These are phyloP conservation scores for Meganola albula DNA, from an alignment of 2,888 invertebrate species.

Conservation along the genomic window DNA sequence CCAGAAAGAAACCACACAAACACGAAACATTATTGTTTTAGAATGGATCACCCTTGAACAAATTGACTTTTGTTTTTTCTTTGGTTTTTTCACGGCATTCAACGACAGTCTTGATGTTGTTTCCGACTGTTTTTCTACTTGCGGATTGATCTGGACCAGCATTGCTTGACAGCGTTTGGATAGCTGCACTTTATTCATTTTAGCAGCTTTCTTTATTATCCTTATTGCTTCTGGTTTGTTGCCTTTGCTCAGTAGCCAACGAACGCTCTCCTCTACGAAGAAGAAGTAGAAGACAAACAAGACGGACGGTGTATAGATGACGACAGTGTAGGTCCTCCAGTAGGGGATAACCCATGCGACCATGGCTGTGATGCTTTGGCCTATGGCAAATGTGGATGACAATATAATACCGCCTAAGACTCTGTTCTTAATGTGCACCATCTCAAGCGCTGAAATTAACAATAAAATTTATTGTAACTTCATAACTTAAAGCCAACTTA, in stretches of 20 bases:
- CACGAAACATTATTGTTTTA: conserved; percentile 12
- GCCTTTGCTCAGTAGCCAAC: conserved; percentile 82
- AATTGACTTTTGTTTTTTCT: background rate
- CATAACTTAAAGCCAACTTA: too few relatives aligned
- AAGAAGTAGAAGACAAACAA: conserved; percentile 79
- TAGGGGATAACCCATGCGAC: conserved; percentile 79
- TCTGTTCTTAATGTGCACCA: conserved; percentile 81
- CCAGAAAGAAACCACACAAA: conserved; percentile 25
- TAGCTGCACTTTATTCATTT: conserved; percentile 50
- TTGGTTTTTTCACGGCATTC: background rate
- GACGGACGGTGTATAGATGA: conserved; percentile 80
- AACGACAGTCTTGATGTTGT: background rate
- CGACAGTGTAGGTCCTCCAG: conserved; percentile 80
- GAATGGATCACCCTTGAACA: conserved; percentile 13
- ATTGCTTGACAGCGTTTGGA: conserved; percentile 46
- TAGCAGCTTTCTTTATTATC: conserved; percentile 68
- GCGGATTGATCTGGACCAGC: too few relatives aligned
- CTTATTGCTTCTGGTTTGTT: conserved; percentile 68
- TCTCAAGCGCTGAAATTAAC: conserved; percentile 80
- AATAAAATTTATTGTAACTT: too few relatives aligned
- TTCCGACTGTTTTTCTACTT: conserved; percentile 34
- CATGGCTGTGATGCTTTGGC: conserved; percentile 79
- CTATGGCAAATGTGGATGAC: conserved; percentile 80
- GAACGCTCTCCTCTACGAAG: conserved; percentile 80
- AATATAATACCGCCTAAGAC: conserved; percentile 82